Percentiles rank a stretch among this genome's conserved stretches.
Conservation (phyloP, 2,888 invertebrate species). For the Callosobruchus maculatus region DNA sequence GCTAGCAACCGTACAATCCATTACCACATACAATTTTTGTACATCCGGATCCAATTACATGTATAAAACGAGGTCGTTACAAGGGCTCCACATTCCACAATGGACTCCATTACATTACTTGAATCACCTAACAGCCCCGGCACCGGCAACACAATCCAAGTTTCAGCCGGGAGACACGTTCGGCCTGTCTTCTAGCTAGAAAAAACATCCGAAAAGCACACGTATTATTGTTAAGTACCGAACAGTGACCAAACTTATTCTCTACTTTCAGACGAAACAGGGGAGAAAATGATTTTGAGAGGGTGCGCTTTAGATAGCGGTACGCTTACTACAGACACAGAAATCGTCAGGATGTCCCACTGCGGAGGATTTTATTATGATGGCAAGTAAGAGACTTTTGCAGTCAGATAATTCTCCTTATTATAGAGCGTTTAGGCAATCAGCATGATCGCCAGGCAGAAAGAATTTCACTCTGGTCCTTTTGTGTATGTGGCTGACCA, state of each 20-base stretch:
- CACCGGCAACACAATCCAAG: no score
- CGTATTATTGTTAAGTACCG: no score
- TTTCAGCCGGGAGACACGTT: not conserved
- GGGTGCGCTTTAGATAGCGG: constrained; percentile 95
- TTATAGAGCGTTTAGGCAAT: no score
- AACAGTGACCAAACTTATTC: constrained; percentile 8
- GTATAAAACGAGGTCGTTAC: not conserved
- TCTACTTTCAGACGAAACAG: constrained; percentile 65
- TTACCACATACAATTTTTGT: no score
- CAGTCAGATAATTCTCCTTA: no score
- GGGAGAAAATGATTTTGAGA: constrained; percentile 80
- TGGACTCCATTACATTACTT: not conserved
- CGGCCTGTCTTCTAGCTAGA: not conserved
- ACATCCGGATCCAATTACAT: not conserved
- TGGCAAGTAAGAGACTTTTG: constrained; percentile 58
- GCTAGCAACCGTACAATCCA: no score
- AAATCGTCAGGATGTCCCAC: constrained; percentile 95
- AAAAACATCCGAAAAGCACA: not conserved
- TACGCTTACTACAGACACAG: constrained; percentile 91
- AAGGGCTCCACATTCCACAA: not conserved
- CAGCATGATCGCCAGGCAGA: no score
- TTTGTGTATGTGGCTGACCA: no score
- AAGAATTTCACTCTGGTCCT: no score
- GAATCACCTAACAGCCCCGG: not conserved
- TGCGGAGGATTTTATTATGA: constrained; percentile 92